Evolutionary conservation across 2,113 vertebrate genomes (phyloP).

Genomic region (Eubucco bourcierii): DNA sequence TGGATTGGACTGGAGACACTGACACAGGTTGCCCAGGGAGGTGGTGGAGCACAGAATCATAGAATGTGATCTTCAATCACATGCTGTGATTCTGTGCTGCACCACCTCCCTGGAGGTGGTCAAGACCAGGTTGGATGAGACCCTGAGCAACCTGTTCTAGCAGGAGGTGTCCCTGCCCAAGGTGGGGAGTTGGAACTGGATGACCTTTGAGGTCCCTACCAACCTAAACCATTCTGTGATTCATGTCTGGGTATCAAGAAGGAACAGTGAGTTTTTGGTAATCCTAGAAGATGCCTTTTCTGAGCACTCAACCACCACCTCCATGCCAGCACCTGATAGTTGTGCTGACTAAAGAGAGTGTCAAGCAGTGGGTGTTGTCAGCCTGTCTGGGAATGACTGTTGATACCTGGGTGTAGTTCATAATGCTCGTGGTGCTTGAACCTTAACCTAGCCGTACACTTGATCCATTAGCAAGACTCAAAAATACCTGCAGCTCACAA

Average conservation of each 20-base stretch:
- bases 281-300: not conserved
- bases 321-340: conserved; percentile 3
- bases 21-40: too few relatives aligned
- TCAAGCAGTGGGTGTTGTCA: conserved; percentile 23
- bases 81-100: too few relatives aligned
- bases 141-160: too few relatives aligned
- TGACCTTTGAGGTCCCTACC: too few relatives aligned
- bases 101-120: too few relatives aligned
- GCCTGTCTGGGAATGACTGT: not conserved
- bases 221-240: not conserved
- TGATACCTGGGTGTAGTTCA: conserved; percentile 11
- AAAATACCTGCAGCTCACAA: not conserved
- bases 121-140: too few relatives aligned
- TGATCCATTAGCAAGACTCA: not conserved
- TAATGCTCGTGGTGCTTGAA: not conserved
- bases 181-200: too few relatives aligned
- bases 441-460: not conserved
- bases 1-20: too few relatives aligned
- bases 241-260: not conserved
- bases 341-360: conserved; percentile 24
- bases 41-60: too few relatives aligned
- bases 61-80: too few relatives aligned
- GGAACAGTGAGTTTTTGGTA: not conserved
- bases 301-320: conserved; percentile 17
- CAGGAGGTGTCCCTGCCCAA: too few relatives aligned